Conservation (phyloP, 2,797 vertebrate genomes). For the Bufotes viridis region DNA sequence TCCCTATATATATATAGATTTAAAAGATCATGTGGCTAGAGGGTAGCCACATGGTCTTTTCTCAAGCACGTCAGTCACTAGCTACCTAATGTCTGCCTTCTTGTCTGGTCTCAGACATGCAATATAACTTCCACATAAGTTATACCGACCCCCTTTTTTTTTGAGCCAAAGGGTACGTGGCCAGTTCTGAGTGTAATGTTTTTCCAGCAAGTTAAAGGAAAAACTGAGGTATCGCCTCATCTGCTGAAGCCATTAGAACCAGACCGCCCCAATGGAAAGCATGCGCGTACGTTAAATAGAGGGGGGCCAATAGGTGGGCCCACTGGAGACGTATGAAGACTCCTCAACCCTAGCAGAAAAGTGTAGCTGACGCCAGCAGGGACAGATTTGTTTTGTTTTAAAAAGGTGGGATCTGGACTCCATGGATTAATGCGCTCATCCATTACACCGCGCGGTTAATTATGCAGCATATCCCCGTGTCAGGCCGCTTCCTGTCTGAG, state of each 20-base stretch:
- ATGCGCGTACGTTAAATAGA: slow-evolving; percentile 9
- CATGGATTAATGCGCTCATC: slow-evolving; percentile 20
- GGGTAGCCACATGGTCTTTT: not conserved
- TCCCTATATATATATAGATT: not conserved
- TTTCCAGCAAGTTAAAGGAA: slow-evolving; percentile 50
- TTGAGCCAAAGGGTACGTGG: not conserved
- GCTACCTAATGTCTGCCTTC: not conserved
- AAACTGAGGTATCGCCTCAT: slow-evolving; percentile 39
- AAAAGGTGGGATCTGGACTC: slow-evolving; percentile 19
- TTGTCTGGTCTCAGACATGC: slow-evolving; percentile 6
- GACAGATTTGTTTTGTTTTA: slow-evolving; percentile 34
- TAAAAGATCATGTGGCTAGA: too few relatives aligned
- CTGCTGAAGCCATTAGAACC: slow-evolving; percentile 51
- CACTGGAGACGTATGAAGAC: not conserved
- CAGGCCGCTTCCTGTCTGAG: slow-evolving; percentile 35
- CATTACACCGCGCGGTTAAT: slow-evolving; percentile 14
- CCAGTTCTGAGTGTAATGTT: not conserved
- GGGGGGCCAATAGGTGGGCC: slow-evolving; percentile 20
- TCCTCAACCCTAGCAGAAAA: slow-evolving; percentile 10
- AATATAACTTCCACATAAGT: not conserved
- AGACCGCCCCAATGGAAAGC: slow-evolving; percentile 9
- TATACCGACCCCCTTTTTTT: not conserved
- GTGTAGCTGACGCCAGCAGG: not conserved
- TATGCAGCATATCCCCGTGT: slow-evolving; percentile 21
- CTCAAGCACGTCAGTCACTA: not conserved